Conservation (phyloP, 1,140 invertebrate species). For the Amphibalanus amphitrite region DNA sequence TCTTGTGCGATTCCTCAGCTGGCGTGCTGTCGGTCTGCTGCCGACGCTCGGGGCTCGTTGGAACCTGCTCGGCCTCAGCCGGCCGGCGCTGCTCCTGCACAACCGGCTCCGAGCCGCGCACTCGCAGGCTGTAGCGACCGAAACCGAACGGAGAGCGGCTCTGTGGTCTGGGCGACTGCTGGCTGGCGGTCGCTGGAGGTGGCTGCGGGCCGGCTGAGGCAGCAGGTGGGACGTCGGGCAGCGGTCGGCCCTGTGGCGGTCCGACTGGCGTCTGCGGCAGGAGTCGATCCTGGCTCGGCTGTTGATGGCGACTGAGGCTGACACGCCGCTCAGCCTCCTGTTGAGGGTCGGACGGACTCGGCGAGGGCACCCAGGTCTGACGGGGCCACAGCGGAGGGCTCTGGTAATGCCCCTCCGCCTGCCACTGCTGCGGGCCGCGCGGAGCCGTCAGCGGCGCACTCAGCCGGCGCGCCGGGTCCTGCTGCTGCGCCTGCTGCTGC, state of each 20-base stretch:
- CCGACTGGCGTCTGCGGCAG: neutral
- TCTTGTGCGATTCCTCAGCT: no score
- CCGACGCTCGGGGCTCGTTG: no score
- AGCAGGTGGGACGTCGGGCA: no score
- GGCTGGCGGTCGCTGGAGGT: no score
- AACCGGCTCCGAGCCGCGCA: constrained; percentile 14
- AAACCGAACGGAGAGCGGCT: neutral
- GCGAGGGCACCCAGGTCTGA: neutral
- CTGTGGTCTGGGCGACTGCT: constrained; percentile 1
- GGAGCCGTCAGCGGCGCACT: no score
- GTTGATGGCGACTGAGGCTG: neutral
- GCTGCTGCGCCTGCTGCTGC: no score
- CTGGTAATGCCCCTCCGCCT: neutral
- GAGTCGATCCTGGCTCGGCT: neutral
- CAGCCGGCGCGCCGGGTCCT: no score
- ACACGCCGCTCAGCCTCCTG: neutral
- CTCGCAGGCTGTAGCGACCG: neutral
- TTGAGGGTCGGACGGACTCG: neutral
- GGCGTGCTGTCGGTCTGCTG: no score
- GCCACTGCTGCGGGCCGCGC: no score
- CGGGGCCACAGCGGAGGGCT: neutral
- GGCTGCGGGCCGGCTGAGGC: no score
- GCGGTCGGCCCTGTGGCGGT: no score
- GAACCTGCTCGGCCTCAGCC: neutral
- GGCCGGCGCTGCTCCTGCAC: no score